phyloP scores from a whole-genome alignment of 2,113 vertebrate species.

The Microcebus jonahi region DNA sequence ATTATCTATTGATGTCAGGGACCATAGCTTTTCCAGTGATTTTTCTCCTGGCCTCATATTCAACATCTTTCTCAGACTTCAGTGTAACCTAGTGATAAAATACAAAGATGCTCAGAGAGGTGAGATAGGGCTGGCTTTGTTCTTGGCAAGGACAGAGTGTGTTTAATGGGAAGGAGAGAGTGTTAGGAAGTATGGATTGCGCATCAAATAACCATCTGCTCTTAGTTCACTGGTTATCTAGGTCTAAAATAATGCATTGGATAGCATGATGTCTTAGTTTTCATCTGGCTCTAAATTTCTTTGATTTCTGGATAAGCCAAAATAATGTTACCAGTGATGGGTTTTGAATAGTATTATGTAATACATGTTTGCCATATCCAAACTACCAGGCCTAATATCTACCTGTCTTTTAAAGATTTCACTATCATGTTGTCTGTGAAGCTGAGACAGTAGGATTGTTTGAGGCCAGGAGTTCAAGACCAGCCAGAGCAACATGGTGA shows the following conservation, averaged over 20 bases:
- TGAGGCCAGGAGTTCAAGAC: too few species aligned
- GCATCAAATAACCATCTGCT: not conserved
- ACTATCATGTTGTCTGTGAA: not conserved
- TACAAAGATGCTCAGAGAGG: not conserved
- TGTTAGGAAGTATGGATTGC: not conserved
- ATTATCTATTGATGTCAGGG: not conserved
- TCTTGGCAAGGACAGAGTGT: not conserved
- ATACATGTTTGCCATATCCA: not conserved
- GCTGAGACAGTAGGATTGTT: too few species aligned
- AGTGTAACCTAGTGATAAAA: not conserved
- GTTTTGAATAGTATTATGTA: not conserved
- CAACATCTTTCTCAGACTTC: constrained; percentile 1
- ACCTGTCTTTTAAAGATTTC: not conserved
- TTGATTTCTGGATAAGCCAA: not conserved
- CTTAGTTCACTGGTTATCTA: not conserved
- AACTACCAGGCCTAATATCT: not conserved
- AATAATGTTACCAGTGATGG: not conserved
- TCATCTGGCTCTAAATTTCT: not conserved
- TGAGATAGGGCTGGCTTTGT: not conserved
- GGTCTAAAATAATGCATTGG: not conserved
- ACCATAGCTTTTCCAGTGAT: not conserved
- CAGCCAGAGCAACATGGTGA: too few species aligned
- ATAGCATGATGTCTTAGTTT: not conserved
- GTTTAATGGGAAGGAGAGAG: not conserved
- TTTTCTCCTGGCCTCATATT: not conserved